phyloP scores from a whole-genome alignment of 2,113 vertebrate genomes.

The Epinephelus cyanopodus region DNA sequence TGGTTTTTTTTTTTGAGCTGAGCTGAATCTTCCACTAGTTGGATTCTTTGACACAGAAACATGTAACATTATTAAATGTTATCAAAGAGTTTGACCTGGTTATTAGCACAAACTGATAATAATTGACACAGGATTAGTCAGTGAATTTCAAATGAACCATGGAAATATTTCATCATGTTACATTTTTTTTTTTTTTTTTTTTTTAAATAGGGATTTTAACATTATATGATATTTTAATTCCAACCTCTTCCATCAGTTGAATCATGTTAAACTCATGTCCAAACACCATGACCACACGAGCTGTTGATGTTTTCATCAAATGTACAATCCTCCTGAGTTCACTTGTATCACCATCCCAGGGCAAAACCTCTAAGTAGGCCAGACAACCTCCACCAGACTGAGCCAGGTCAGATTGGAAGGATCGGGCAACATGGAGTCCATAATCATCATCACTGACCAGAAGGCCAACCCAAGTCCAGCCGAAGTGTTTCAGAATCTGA shows the following conservation, averaged over 20 bases:
- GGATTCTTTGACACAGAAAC: too few species aligned
- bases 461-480: slow-evolving; percentile 5
- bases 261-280: slow-evolving; percentile 66
- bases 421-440: slow-evolving; percentile 3
- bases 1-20: too few species aligned
- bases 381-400: slow-evolving; percentile 56
- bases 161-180: too few species aligned
- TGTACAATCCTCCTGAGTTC: slow-evolving; percentile 68
- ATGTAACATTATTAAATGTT: too few species aligned
- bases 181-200: too few species aligned
- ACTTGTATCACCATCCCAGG: slow-evolving; percentile 42
- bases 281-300: slow-evolving; percentile 64
- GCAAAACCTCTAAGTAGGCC: slow-evolving; percentile 74
- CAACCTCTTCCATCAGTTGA: slow-evolving; percentile 39
- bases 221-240: background rate
- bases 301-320: slow-evolving; percentile 61
- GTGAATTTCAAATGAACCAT: too few species aligned
- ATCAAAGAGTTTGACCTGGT: too few species aligned
- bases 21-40: too few species aligned
- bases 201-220: too few species aligned
- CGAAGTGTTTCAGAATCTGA: slow-evolving; percentile 17
- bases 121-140: too few species aligned
- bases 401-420: background rate
- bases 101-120: too few species aligned
- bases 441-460: slow-evolving; percentile 15